Evolutionary conservation across 2,888 invertebrate species (phyloP), one percentile per base, ranked within the genome.

Genomic region (Andrena bucephala): DNA sequence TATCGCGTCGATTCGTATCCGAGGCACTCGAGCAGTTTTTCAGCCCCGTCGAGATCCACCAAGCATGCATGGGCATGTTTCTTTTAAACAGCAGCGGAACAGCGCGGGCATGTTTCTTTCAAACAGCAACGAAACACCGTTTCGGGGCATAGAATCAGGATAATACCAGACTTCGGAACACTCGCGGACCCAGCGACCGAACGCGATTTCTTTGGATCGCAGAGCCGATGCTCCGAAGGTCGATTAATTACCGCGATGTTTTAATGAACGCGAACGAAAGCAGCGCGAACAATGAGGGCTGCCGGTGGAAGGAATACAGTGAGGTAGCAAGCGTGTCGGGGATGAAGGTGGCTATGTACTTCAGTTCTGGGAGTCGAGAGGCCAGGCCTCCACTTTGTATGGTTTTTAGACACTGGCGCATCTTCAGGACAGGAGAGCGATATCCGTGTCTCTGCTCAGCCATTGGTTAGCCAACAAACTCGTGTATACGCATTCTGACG

Each of bases 211-310:
- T 29, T 16, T 29, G n/a, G 66, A 50, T 50, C 20, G 57, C 24
- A 20, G 67, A 54, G 8, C 31, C 54, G 29, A 29, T 48, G 48
- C 31, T 42, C 59, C 57, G 36, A n/a, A 50, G 27, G 27, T 36
- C 75, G 75, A 75, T 69, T 70, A 75, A 69, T 75, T 75, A 50
- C 60, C 60, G 75, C 59, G 36, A 69, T 36, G 69, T 75, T 75
- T 75, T 75, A 75, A 75, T 69, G 69, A 69, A 50, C 60, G 4
- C 8, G 42, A 42, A 42, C 42, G 42, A 42, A 42, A 42, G 42
- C 4, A 42, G 16, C 42, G 42, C 16, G 16, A 42, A 42, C 16
- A 42, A 42, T 42, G 16, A 42, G 42, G 16, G 1, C 42, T 5
- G 4, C 42, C 13, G 5, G 42, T 42, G 42, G 42, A 42, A 42